Evolutionary conservation across 2,888 invertebrate species (phyloP).

Genomic region (Limnephilus marmoratus): DNA sequence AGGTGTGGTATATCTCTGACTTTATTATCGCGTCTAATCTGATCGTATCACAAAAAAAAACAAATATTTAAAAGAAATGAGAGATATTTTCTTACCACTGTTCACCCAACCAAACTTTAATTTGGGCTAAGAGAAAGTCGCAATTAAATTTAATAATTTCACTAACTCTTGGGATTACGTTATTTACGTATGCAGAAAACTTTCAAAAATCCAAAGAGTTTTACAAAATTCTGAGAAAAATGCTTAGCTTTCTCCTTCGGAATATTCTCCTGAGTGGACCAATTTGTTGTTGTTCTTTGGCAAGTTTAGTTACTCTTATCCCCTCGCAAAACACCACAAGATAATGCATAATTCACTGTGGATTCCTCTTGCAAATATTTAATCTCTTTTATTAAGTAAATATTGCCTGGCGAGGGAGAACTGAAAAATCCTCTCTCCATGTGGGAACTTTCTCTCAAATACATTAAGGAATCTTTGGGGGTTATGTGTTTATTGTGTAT

Average conservation of each 20-base stretch:
- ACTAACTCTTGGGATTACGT: background rate
- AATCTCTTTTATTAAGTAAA: conserved; percentile 14
- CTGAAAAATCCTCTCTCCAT: background rate
- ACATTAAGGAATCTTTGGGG: background rate
- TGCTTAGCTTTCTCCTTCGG: background rate
- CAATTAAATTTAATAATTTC: background rate
- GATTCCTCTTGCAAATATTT: background rate
- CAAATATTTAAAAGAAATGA: too few species aligned
- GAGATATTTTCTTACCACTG: too few species aligned
- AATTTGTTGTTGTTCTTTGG: background rate
- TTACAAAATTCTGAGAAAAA: too few species aligned
- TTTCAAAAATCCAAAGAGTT: background rate
- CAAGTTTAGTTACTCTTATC: background rate
- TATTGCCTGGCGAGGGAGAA: background rate
- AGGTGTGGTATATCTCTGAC: too few species aligned
- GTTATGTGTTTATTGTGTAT: too few species aligned
- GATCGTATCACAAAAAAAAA: too few species aligned
- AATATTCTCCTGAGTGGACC: background rate
- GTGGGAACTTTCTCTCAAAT: background rate
- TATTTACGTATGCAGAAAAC: background rate
- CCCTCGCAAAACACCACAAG: background rate
- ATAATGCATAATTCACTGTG: conserved; percentile 21
- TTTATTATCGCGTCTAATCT: too few species aligned
- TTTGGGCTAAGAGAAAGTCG: background rate
- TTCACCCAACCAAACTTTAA: background rate